These are phyloP conservation scores for Polia nebulosa DNA, from an alignment of 2,888 invertebrate species.

Conservation along the genomic window DNA sequence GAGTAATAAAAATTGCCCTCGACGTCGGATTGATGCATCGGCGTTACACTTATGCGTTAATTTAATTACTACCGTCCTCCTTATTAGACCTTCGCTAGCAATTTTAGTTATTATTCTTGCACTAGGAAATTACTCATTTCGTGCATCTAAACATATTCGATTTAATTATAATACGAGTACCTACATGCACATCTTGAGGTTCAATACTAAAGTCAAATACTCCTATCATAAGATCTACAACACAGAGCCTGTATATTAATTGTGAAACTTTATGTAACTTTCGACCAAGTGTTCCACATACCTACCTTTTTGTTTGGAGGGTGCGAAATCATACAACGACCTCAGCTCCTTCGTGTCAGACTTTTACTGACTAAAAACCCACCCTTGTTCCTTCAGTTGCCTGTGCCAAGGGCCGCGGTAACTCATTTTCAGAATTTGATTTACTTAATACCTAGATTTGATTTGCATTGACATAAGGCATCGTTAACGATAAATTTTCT, in stretches of 20 bases:
- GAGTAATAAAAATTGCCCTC: slow-evolving; percentile 4
- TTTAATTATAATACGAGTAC: slow-evolving; percentile 1
- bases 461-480: no score
- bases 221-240: neutral
- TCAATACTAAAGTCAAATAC: neutral
- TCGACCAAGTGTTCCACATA: neutral
- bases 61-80: slow-evolving; percentile 34
- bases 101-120: slow-evolving; percentile 7
- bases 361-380: no score
- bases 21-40: slow-evolving; percentile 10
- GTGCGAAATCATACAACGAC: no score
- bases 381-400: no score
- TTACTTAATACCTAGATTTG: no score
- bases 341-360: no score
- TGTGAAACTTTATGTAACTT: neutral
- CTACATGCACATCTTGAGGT: neutral
- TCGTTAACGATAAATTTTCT: no score
- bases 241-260: neutral
- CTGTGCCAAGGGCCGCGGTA: no score
- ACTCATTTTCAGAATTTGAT: no score
- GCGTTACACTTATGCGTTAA: slow-evolving; percentile 31
- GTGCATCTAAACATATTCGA: neutral
- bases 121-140: slow-evolving; percentile 22
- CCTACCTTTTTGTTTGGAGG: no score
- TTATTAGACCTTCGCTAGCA: slow-evolving; percentile 15